Base-by-base conservation (phyloP, 2,797 vertebrate species). In the Macrochelys suwanniensis region DNA sequence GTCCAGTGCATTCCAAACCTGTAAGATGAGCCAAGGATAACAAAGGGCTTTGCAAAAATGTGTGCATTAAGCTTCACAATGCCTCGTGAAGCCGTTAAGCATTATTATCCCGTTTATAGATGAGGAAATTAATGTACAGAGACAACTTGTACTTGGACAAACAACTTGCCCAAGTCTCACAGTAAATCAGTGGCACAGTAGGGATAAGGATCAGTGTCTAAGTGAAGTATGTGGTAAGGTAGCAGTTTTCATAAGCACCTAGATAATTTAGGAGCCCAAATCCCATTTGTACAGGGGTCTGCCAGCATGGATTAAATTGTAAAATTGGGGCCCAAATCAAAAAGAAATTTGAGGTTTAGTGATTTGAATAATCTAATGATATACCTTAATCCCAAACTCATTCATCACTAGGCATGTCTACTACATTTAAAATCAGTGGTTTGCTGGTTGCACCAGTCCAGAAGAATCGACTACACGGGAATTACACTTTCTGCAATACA, bases 341-440 rank as follows among this genome's bases (percentile, higher is more conserved):
- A 6, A 65, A 87, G 11, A 86, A 0, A 16, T 8, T 45, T 85
- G 93, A 77, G 42, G 13, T 87, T 85, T 80, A 51, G 8, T 87
- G 12, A 19, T 56, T 84, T 91, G n/a, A 85, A 90, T 5, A 91
- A 5, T 84, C n/a, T 42, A 85, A 59, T 84, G 12, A 23, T 96
- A 68, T 76, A 90, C 45, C 3, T 88, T 84, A 78, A 5, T 42
- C 23, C 25, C 90, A 94, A 80, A 1, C 26, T 26, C 65, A 54
- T 74, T 28, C 9, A 61, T 47, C 15, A 11, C 49, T 92, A 94
- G 82, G 80, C 57, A 82, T 47, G 85, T 13, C 16, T 33, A 6
- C 37, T 86, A 7, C 45, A 79, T 84, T 95, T 79, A 26, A 94
- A 89, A 93, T 33, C 89, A 82, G 84, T 50, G 1, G 80, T n/a